These are phyloP conservation scores for Melieria omissa DNA, from an alignment of 2,888 invertebrate genomes.

Conservation along the genomic window DNA sequence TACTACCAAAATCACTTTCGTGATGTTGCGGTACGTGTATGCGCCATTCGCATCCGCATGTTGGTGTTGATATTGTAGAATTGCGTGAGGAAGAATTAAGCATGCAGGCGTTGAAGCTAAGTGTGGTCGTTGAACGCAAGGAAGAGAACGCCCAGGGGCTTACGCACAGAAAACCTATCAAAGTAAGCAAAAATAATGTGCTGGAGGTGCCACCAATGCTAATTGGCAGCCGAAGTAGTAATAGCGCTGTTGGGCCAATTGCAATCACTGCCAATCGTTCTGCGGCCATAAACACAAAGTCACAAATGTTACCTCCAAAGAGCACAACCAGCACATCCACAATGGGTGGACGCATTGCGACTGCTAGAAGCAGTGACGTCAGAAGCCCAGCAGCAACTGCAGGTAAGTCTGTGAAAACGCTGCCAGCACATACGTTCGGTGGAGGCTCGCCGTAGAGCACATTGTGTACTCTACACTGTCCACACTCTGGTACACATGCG, in stretches of 20 bases:
- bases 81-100: conserved; percentile 63
- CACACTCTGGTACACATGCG: too few relatives aligned
- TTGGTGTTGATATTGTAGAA: conserved; percentile 46
- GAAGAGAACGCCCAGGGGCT: conserved; percentile 29
- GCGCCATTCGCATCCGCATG: conserved; percentile 21
- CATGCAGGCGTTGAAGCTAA: conserved; percentile 57
- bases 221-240: conserved; percentile 39
- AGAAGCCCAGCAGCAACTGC: too few relatives aligned
- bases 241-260: conserved; percentile 27
- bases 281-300: not conserved
- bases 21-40: conserved; percentile 41
- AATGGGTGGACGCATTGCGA: too few relatives aligned
- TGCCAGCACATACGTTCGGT: too few relatives aligned
- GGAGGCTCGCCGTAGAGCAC: too few relatives aligned
- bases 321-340: too few relatives aligned
- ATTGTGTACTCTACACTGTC: too few relatives aligned
- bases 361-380: too few relatives aligned
- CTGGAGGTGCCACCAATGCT: conserved; percentile 54
- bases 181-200: conserved; percentile 37
- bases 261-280: conserved; percentile 23
- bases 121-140: conserved; percentile 47
- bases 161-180: conserved; percentile 39
- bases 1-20: conserved; percentile 45
- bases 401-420: too few relatives aligned
- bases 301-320: too few relatives aligned